phyloP scores from a whole-genome alignment of 2,113 vertebrate species.

The Montifringilla adamsi region DNA sequence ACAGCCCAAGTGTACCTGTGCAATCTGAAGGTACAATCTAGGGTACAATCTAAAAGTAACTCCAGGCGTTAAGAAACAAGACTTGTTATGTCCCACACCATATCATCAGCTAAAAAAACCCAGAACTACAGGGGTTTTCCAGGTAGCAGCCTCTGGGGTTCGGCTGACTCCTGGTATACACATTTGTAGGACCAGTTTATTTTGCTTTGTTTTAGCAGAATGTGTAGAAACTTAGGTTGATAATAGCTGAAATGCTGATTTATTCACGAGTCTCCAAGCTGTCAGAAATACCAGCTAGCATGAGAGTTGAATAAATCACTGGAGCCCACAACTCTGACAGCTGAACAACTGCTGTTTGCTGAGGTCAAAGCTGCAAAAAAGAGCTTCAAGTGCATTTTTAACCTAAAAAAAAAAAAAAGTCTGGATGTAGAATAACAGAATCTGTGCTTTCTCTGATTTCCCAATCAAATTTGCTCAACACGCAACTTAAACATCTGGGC shows the following conservation, averaged over 20 bases:
- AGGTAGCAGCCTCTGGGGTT: neutral
- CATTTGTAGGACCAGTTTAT: neutral
- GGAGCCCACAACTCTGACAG: neutral
- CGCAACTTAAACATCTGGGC: neutral
- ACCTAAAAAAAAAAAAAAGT: neutral
- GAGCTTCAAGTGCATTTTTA: neutral
- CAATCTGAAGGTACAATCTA: neutral
- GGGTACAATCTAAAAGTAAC: neutral
- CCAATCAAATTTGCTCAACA: neutral
- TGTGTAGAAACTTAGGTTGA: neutral
- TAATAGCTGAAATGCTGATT: neutral
- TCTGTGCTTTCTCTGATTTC: constrained; percentile 7
- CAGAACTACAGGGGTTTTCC: neutral
- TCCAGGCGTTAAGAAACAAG: neutral
- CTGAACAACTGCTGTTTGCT: neutral
- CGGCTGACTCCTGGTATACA: neutral
- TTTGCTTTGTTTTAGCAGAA: neutral
- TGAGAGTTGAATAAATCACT: neutral
- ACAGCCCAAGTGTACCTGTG: neutral
- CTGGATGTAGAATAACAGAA: neutral
- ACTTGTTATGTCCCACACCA: rapidly evolving
- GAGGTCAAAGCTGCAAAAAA: neutral
- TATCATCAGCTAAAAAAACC: neutral
- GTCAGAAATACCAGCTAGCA: neutral
- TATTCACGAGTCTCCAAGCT: neutral